Evolutionary conservation across 2,797 vertebrate genomes (phyloP).

Genomic region (Coracias cyanogaster): DNA sequence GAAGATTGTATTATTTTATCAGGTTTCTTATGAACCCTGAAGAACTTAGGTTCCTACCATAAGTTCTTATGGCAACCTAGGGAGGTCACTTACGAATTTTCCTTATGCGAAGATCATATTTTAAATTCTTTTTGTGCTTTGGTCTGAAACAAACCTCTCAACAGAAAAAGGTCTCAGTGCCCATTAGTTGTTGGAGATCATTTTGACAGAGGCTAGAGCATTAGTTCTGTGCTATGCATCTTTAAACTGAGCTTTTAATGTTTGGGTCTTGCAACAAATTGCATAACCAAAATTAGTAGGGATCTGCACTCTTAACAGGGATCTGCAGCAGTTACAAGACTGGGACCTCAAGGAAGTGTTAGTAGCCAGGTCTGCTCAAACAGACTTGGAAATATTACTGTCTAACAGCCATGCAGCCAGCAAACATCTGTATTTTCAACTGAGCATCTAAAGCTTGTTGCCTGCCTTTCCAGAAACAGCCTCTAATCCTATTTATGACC

Average conservation of each 20-base stretch:
- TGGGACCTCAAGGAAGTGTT: background rate
- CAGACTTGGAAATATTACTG: background rate
- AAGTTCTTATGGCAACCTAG: too few relatives aligned
- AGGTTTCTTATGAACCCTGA: background rate
- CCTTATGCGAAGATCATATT: background rate
- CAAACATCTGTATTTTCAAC: constrained; percentile 64
- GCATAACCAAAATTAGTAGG: background rate
- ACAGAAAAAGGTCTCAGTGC: background rate
- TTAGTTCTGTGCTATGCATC: background rate
- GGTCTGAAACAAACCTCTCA: background rate
- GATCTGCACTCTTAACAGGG: background rate
- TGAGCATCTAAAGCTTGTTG: constrained; percentile 9
- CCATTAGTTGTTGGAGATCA: background rate
- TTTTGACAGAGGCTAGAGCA: background rate
- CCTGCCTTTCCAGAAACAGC: constrained; percentile 41
- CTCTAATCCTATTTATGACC: constrained; percentile 68
- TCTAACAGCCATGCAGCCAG: constrained; percentile 22
- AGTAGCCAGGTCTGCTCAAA: background rate
- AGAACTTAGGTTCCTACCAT: too few relatives aligned
- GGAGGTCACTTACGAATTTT: background rate
- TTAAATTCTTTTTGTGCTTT: background rate
- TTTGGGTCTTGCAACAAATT: background rate
- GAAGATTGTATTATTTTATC: background rate
- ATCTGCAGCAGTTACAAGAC: background rate
- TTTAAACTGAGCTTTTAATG: background rate